Evolutionary conservation across 2,113 vertebrate species (phyloP), one percentile per base, ranked within the genome.

Genomic region (Colistium nudipinnis): DNA sequence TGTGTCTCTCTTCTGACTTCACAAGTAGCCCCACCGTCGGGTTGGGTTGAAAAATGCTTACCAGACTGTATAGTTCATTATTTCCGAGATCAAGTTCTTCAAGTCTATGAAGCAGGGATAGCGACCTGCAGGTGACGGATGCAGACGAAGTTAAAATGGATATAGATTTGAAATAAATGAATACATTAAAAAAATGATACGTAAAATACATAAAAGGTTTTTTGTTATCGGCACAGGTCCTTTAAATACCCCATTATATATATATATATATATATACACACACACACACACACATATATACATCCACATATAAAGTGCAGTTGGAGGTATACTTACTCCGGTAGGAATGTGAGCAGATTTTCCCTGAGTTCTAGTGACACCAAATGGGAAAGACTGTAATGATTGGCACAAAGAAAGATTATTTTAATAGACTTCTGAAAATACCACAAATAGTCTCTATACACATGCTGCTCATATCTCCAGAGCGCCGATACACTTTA

Each of bases 61-160:
- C 98, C 96, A 99, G 93, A 81, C 88, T 92, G 89, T 94, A 96
- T 27, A 99, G 93, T 83, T 98, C 97, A 91, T 99, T 99, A 93
- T 96, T 99, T 87, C 98, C 98, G 85, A 99, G 90, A 90, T 99
- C 98, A 57, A 99, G 95, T 87, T 98, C 96, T 94, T 99, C 96
- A 80, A 99, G 94, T 91, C 92, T 94, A 64, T 94, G 93, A 24
- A 99, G 95, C 63, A 95, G 93, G 57, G 95, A 93, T 74, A 99
- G 90, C 64, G 98, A 99, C 87, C 98, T 99, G 88, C 63, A 81
- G 61, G 83, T 64, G 38, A 74, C 82, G 87, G 67, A 70, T 20
- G 66, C 0, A 25, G 51, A 64, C 47, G 44, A 56, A 35, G 45
- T 80, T 83, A 39, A 63, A 65, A 43, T 19, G 17, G 39, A 8